These are phyloP conservation scores for Meloe dianella DNA, from an alignment of 2,888 invertebrate species.

Conservation along the genomic window DNA sequence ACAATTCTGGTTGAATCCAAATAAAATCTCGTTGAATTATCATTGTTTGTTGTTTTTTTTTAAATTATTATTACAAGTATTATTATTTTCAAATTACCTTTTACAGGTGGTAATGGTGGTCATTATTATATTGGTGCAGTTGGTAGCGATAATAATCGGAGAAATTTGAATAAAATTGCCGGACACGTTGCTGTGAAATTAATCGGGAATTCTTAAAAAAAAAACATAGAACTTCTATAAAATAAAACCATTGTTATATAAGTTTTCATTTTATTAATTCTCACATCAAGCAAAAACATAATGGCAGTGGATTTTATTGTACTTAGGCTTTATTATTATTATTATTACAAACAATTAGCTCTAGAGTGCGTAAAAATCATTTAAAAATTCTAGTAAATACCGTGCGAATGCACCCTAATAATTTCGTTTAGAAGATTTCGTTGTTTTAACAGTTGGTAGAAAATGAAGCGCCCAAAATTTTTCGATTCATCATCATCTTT, in stretches of 20 bases:
- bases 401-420: neutral
- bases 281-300: slow-evolving; percentile 28
- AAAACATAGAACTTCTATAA: slow-evolving; percentile 4
- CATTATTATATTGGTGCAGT: neutral
- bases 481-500: too few species aligned
- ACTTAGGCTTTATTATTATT: neutral
- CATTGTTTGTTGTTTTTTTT: neutral
- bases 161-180: slow-evolving; percentile 15
- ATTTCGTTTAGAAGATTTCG: neutral
- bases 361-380: neutral
- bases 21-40: slow-evolving; percentile 1
- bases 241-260: slow-evolving; percentile 8
- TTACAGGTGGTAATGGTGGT: slow-evolving; percentile 18
- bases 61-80: too few species aligned
- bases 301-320: slow-evolving; percentile 28
- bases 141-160: slow-evolving; percentile 3
- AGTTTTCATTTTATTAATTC: slow-evolving; percentile 16
- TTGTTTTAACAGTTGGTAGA: neutral
- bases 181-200: slow-evolving; percentile 15
- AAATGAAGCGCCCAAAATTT: neutral
- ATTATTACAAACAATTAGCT: neutral
- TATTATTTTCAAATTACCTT: neutral
- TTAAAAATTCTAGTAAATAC: neutral
- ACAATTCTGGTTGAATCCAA: neutral
- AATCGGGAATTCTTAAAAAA: slow-evolving; percentile 12